A percentile compares a stretch with the other conserved stretches of the same genome.
These are phyloP conservation scores for Eucriotettix oculatus DNA, from an alignment of 2,888 invertebrate genomes.

Conservation along the genomic window DNA sequence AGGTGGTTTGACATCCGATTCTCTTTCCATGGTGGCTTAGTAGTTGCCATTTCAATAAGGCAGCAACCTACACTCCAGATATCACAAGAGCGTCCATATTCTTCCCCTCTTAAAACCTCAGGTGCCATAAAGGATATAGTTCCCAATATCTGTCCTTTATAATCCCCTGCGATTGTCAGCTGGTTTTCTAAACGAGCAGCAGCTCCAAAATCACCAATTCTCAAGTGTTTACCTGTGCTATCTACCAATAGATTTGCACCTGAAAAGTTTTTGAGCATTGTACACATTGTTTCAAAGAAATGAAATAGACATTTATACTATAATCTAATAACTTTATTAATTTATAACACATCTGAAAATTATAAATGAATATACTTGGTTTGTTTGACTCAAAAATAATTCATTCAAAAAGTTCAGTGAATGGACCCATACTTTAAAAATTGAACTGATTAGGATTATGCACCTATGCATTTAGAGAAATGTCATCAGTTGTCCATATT, in stretches of 20 bases:
- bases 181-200: constrained; percentile 25
- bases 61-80: constrained; percentile 31
- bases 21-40: constrained; percentile 30
- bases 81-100: constrained; percentile 30
- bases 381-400: no score
- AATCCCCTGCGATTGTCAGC: constrained; percentile 25
- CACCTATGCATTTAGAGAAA: no score
- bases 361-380: no score
- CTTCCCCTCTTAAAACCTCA: constrained; percentile 29
- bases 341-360: no score
- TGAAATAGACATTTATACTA: no score
- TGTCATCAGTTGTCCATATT: no score
- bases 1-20: constrained; percentile 27
- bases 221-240: constrained; percentile 27
- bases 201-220: constrained; percentile 31
- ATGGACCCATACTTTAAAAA: no score
- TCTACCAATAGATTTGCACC: constrained; percentile 28
- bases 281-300: not conserved
- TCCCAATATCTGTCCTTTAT: constrained; percentile 28
- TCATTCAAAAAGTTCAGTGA: no score
- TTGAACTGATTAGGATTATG: no score
- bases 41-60: constrained; percentile 30
- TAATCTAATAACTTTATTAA: no score
- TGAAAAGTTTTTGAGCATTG: not conserved
- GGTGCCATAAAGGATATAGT: constrained; percentile 33